Conservation (phyloP, 2,797 vertebrate species). For the Coregonus suidteri region DNA sequence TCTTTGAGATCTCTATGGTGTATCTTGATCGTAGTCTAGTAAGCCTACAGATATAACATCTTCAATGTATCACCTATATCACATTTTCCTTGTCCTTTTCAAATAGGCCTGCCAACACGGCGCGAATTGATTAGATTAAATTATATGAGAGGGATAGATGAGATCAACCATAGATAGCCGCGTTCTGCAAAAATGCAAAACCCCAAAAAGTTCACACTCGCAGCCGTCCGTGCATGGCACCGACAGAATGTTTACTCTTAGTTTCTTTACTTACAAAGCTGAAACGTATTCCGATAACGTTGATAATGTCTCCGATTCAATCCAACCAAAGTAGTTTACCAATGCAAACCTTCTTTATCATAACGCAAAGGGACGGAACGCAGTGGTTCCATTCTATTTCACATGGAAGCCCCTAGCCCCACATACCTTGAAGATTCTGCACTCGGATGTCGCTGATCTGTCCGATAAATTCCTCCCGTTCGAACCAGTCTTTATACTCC, state of each 20-base stretch:
- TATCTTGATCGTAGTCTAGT: too few species aligned
- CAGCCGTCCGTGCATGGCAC: neutral
- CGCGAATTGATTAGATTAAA: neutral
- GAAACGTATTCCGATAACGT: neutral
- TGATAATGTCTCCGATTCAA: neutral
- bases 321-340: neutral
- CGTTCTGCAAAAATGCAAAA: neutral
- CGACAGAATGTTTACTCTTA: neutral
- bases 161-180: neutral
- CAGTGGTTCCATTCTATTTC: neutral
- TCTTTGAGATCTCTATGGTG: neutral
- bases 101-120: neutral
- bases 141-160: neutral
- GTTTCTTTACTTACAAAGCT: neutral
- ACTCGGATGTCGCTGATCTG: conserved; percentile 97
- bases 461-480: conserved; percentile 93
- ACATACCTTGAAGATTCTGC: conserved; percentile 94
- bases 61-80: neutral
- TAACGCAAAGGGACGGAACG: neutral
- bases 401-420: neutral
- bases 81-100: neutral
- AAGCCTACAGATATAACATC: neutral
- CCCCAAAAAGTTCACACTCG: neutral
- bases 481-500: conserved; percentile 87
- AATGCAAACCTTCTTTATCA: neutral